Base-by-base conservation (phyloP, 2,888 invertebrate species). In the Epiperipatus broadwayi region DNA sequence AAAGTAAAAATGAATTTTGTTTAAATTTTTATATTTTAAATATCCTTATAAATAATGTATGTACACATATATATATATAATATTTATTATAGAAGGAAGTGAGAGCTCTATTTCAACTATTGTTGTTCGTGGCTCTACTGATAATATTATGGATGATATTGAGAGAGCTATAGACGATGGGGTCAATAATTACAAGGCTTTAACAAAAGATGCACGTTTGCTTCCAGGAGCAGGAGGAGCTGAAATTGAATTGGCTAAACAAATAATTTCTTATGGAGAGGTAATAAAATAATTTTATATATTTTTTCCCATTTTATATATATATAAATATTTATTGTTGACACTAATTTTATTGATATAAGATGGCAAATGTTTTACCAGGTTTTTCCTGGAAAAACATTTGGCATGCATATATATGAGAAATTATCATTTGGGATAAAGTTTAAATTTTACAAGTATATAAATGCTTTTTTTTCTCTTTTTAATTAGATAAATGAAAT, bases 81-180 rank as follows among this genome's bases (percentile, higher is more conserved):
- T 15, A 21, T 16, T 21, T 7, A 29, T 39, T 47, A 4, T 47
- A 60, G 61, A 62, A 41, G 75, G 77, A 43, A 63, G 64, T 42
- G 84, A 87, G 50, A 81, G 83, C 3, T 74, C 78, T 36, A 79
- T 99, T 44, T 72, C 91, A 1, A 97, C 97, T 0, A 73, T 99
- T 48, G 76, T 99, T 8, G 69, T 99, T 43, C 72, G 97, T 46
- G 97, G 95, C 1, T 78, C 97, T 1, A 93, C 95, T 3, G 89
- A 93, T 48, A 93, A 93, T 59, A 83, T 81, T 53, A 85, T 99
- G 84, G 97, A 99, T 59, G 97, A 99, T 53, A 78, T 97, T 52
- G 97, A 97, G 63, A 70, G 97, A 43, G 87, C 95, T 19, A 74
- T 99, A 51, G 91, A 99, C 62, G 97, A 99, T 65, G 97, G 91